These are phyloP conservation scores for Crematogaster levior DNA, from an alignment of 2,888 invertebrate genomes.

Conservation along the genomic window DNA sequence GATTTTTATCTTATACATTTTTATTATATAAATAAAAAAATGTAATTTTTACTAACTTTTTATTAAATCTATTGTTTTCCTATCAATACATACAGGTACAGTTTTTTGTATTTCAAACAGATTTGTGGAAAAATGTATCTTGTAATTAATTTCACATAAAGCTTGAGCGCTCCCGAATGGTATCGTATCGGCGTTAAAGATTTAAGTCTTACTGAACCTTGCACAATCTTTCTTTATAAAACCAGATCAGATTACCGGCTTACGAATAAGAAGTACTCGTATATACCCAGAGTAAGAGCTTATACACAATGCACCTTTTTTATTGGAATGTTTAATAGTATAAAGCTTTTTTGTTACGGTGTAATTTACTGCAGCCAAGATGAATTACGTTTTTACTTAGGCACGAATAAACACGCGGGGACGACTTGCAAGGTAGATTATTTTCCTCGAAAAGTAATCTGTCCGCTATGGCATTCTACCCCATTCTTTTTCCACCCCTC, in stretches of 20 bases:
- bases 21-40: neutral
- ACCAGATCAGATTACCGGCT: slow-evolving; percentile 26
- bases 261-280: slow-evolving; percentile 21
- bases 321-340: slow-evolving; percentile 23
- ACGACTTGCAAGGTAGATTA: slow-evolving; percentile 32
- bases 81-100: neutral
- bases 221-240: slow-evolving; percentile 20
- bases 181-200: slow-evolving; percentile 16
- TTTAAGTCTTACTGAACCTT: neutral
- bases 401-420: slow-evolving; percentile 31
- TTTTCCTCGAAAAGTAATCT: slow-evolving; percentile 47
- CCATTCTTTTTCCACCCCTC: slow-evolving; percentile 52
- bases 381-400: slow-evolving; percentile 47
- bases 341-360: neutral
- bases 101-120: neutral
- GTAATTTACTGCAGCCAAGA: slow-evolving; percentile 44
- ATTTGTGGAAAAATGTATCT: neutral
- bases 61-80: neutral
- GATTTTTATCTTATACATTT: neutral
- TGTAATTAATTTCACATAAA: neutral
- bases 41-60: neutral
- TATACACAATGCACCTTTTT: slow-evolving; percentile 9
- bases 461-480: slow-evolving; percentile 46
- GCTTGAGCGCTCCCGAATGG: neutral
- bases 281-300: slow-evolving; percentile 17